These are phyloP conservation scores for Mythimna loreyi DNA, from an alignment of 2,888 invertebrate genomes.

Conservation along the genomic window DNA sequence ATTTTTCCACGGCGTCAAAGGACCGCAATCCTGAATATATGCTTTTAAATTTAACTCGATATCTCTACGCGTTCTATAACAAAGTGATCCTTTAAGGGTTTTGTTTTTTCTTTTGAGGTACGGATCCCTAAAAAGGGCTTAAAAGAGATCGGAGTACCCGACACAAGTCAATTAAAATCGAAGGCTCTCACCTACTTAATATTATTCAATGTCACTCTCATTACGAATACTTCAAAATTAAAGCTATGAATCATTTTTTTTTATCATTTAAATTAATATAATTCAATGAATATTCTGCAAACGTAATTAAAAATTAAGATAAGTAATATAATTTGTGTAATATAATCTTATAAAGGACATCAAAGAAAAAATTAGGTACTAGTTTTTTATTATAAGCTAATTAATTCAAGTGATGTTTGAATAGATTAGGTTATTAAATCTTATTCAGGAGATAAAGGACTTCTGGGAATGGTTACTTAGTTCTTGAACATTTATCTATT, in stretches of 20 bases:
- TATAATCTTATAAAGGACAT: constrained; percentile 2
- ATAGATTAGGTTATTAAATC: constrained; percentile 5
- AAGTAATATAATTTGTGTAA: constrained; percentile 5
- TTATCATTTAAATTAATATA: constrained; percentile 33
- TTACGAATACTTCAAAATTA: constrained; percentile 30
- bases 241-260: constrained; percentile 34
- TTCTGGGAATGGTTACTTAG: too few relatives aligned
- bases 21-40: too few relatives aligned
- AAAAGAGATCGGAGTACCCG: too few relatives aligned
- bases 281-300: constrained; percentile 20
- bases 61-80: too few relatives aligned
- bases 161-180: neutral
- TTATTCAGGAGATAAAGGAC: neutral
- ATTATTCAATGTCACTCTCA: constrained; percentile 29
- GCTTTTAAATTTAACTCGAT: too few relatives aligned
- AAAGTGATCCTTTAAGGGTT: too few relatives aligned
- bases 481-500: neutral
- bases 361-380: constrained; percentile 1
- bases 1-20: too few relatives aligned
- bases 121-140: neutral
- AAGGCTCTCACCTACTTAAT: neutral
- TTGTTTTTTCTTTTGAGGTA: too few relatives aligned
- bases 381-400: neutral
- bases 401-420: neutral
- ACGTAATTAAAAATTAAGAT: constrained; percentile 27